Percentiles rank a stretch among this genome's conserved stretches.
Conservation (phyloP, 1,140 invertebrate species). For the Thalassaphorura encarpata region DNA sequence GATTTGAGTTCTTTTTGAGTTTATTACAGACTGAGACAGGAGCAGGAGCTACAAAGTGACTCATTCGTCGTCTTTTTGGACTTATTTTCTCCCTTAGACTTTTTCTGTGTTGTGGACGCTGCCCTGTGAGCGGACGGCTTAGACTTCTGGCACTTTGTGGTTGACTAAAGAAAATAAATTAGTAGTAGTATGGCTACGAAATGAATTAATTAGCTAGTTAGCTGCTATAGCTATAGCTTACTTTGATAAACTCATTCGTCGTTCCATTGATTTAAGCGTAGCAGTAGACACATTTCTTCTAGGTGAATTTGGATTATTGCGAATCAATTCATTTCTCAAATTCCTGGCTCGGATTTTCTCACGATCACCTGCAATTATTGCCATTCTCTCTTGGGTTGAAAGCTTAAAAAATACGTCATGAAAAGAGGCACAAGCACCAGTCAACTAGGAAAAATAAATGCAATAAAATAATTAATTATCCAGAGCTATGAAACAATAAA, state of each 20-base stretch:
- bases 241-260: conserved; percentile 13
- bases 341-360: conserved; percentile 24
- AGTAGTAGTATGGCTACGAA: too few relatives aligned
- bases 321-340: neutral
- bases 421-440: conserved; percentile 26
- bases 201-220: too few relatives aligned
- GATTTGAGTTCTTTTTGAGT: too few relatives aligned
- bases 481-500: neutral
- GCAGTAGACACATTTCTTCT: conserved; percentile 24
- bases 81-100: too few relatives aligned
- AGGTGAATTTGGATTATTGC: neutral
- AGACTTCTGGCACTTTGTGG: too few relatives aligned
- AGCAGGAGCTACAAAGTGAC: too few relatives aligned
- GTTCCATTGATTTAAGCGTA: conserved; percentile 23
- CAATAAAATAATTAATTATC: neutral
- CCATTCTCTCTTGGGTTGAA: conserved; percentile 26
- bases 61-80: too few relatives aligned
- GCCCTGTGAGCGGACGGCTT: too few relatives aligned
- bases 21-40: too few relatives aligned
- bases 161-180: too few relatives aligned
- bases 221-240: too few relatives aligned
- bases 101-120: too few relatives aligned
- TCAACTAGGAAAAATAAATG: conserved; percentile 20
- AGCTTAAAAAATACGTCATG: conserved; percentile 31
- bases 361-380: conserved; percentile 30